Evolutionary conservation across 1,140 invertebrate genomes (phyloP).

Genomic region (Chironomus striatipennis): DNA sequence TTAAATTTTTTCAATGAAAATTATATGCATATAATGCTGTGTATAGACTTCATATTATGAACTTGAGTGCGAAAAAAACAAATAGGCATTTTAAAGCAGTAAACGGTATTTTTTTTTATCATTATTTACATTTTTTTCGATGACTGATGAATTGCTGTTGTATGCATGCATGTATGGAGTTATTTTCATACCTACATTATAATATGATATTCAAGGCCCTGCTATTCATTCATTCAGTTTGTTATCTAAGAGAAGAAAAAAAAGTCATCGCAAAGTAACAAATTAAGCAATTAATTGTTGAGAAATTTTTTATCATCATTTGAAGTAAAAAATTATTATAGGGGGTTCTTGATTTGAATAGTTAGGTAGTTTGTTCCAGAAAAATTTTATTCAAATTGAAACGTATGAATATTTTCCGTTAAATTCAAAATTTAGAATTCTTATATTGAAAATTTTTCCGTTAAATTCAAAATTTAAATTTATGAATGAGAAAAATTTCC

Average conservation of each 20-base stretch:
- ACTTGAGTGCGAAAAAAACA: background rate
- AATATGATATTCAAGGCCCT: background rate
- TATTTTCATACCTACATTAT: background rate
- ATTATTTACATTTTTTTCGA: background rate
- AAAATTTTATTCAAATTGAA: too few species aligned
- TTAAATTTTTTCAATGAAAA: too few species aligned
- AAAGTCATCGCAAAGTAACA: background rate
- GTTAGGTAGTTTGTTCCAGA: too few species aligned
- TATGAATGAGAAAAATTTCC: too few species aligned
- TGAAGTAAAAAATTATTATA: too few species aligned
- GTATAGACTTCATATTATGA: background rate
- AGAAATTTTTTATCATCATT: background rate
- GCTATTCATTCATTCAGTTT: background rate
- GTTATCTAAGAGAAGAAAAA: background rate
- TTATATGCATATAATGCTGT: too few species aligned
- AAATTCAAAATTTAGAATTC: too few species aligned
- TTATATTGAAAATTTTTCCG: too few species aligned
- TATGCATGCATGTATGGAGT: background rate
- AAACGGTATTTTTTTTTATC: slow-evolving; percentile 7
- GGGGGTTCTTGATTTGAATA: too few species aligned
- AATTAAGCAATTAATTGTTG: slow-evolving; percentile 14
- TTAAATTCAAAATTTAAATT: too few species aligned
- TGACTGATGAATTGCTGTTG: background rate
- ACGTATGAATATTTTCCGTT: too few species aligned
- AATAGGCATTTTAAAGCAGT: slow-evolving; percentile 7